phyloP scores from a whole-genome alignment of 2,797 vertebrate genomes.

The Schizopygopsis malacanthus region DNA sequence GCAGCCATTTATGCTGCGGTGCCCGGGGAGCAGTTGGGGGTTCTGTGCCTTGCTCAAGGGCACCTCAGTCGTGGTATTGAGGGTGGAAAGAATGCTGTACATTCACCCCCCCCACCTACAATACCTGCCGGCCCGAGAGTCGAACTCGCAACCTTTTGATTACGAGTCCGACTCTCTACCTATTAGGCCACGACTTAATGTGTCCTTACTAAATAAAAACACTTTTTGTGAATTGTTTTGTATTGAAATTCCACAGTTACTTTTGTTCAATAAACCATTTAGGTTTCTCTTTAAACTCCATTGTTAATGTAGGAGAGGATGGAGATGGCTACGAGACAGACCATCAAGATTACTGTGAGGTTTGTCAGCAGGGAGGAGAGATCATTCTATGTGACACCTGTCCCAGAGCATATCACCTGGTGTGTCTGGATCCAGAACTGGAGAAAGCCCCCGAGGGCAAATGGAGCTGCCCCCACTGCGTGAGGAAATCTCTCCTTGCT shows the following conservation, averaged over 20 bases:
- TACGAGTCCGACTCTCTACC: too few species aligned
- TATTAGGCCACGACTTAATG: neutral
- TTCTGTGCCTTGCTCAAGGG: too few species aligned
- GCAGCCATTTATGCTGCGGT: too few species aligned
- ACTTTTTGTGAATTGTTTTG: neutral
- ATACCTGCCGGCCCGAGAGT: too few species aligned
- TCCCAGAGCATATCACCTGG: slow-evolving; percentile 95
- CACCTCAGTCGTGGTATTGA: too few species aligned
- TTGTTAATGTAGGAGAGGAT: slow-evolving; percentile 84
- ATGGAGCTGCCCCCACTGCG: slow-evolving; percentile 99
- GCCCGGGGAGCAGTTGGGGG: too few species aligned
- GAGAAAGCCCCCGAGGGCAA: slow-evolving; percentile 97
- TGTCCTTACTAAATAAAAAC: neutral
- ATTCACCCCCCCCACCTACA: too few species aligned
- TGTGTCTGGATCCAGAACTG: slow-evolving; percentile 96
- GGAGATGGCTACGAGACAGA: slow-evolving; percentile 97
- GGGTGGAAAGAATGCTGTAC: too few species aligned
- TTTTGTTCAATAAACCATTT: neutral
- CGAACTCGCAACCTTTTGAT: too few species aligned
- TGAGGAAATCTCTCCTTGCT: slow-evolving; percentile 74
- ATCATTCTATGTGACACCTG: slow-evolving; percentile 99
- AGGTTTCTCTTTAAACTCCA: neutral
- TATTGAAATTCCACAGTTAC: neutral
- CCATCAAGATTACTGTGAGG: slow-evolving; percentile 99
- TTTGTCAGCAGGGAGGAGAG: slow-evolving; percentile 98